phyloP scores from a whole-genome alignment of 2,797 vertebrate species.

The Capromys pilorides region DNA sequence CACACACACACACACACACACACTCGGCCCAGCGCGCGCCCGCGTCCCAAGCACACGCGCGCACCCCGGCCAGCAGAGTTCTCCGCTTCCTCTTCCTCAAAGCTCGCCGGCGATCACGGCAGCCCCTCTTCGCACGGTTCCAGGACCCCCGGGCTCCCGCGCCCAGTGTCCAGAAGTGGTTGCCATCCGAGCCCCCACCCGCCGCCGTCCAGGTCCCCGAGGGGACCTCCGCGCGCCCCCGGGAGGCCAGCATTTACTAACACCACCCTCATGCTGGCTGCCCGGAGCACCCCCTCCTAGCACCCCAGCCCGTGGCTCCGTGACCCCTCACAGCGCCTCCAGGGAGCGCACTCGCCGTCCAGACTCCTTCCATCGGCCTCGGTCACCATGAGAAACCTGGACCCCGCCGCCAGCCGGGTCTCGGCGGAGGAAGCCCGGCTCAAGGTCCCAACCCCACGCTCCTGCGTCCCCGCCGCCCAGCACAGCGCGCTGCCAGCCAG shows the following conservation, averaged over 20 bases:
- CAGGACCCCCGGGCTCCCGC: not conserved
- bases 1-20: not conserved
- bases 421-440: not conserved
- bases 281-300: not conserved
- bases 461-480: not conserved
- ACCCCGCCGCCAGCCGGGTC: not conserved
- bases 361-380: conserved; percentile 40
- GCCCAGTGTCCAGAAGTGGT: not conserved
- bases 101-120: not conserved
- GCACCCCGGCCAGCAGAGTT: conserved; percentile 48
- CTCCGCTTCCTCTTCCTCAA: conserved; percentile 75
- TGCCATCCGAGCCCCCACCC: not conserved
- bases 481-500: conserved; percentile 12
- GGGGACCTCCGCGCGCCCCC: not conserved
- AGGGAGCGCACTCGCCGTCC: not conserved
- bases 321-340: not conserved
- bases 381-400: not conserved
- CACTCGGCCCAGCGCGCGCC: conserved; percentile 49
- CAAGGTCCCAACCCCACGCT: not conserved
- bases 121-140: not conserved
- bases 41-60: conserved; percentile 50
- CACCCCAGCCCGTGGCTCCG: not conserved
- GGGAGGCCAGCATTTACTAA: not conserved
- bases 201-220: not conserved
- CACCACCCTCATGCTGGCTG: not conserved